Base-by-base conservation (phyloP, 2,888 invertebrate species). In the Tachystola acroxantha region DNA sequence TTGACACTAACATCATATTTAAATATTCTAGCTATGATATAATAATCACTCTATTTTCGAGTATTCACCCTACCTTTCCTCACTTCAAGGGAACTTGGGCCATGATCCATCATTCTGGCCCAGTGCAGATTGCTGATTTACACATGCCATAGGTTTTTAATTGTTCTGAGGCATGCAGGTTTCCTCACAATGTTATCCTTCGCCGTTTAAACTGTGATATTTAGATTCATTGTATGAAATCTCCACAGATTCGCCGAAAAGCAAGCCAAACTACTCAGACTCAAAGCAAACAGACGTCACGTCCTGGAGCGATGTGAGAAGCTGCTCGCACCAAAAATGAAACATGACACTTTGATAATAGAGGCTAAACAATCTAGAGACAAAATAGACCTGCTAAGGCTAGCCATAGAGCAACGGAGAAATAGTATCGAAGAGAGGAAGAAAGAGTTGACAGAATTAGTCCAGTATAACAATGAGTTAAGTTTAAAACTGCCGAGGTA, bases 171-270 rank as follows among this genome's bases (percentile, higher is more conserved):
- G n/a, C n/a, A n/a, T n/a, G n/a, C n/a, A n/a, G n/a, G n/a, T n/a
- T n/a, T n/a, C n/a, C n/a, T n/a, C n/a, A n/a, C n/a, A n/a, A n/a
- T n/a, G n/a, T n/a, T n/a, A n/a, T n/a, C n/a, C n/a, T n/a, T n/a
- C n/a, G n/a, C n/a, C n/a, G n/a, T n/a, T n/a, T n/a, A n/a, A n/a
- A n/a, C n/a, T n/a, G n/a, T n/a, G n/a, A n/a, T n/a, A n/a, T n/a
- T 20, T 20, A 5, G 9, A 20, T 20, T 20, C n/a, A n/a, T n/a
- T n/a, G n/a, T n/a, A n/a, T n/a, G n/a, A n/a, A n/a, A n/a, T n/a
- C n/a, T n/a, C n/a, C 67, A 6, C 56, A 91, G 91, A 63, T 92
- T 89, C 69, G 84, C 89, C 45, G 91, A 92, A 57, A 91, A 90
- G 66, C 91, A 91, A 61, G 77, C 88, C 45, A 88, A 89, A 54